Percentiles rank a stretch among this genome's conserved stretches.
These are phyloP conservation scores for Tragopan temminckii DNA, from an alignment of 2,797 vertebrate species.

Conservation along the genomic window DNA sequence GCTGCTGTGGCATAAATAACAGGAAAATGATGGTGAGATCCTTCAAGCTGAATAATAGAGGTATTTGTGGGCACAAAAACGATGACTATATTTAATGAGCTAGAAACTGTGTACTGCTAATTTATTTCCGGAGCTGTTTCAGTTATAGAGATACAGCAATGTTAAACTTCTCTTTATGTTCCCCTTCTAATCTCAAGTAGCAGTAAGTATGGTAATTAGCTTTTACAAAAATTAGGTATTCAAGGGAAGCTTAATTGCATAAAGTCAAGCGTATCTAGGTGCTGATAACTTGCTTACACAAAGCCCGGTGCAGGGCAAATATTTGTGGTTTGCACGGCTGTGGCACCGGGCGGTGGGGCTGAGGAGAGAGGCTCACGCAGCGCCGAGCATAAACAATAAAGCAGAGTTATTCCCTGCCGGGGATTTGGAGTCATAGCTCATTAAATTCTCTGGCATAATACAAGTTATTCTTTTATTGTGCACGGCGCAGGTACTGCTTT, in stretches of 20 bases:
- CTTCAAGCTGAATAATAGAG: background rate
- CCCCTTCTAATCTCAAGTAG: conserved; percentile 12
- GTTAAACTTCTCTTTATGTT: background rate
- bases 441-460: conserved; percentile 40
- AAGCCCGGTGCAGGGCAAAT: conserved; percentile 28
- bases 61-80: background rate
- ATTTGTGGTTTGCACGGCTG: background rate
- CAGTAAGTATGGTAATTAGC: conserved; percentile 31
- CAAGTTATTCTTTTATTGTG: conserved; percentile 25
- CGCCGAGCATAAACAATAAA: conserved; percentile 42
- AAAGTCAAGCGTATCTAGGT: background rate
- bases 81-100: background rate
- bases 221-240: conserved; percentile 25
- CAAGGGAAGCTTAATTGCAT: conserved; percentile 23
- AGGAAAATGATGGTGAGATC: background rate
- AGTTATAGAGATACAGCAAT: background rate
- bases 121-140: conserved; percentile 10
- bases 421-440: conserved; percentile 58
- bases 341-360: background rate
- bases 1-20: background rate
- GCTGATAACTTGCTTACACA: conserved; percentile 52
- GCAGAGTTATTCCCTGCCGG: conserved; percentile 26
- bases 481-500: conserved; percentile 2
- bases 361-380: conserved; percentile 1
- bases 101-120: background rate